Percentiles rank a stretch among this genome's conserved stretches.
Evolutionary conservation across 35 echinoderm and acorn worm species (phyloP).

Genomic region (Holothuria glaberrima): DNA sequence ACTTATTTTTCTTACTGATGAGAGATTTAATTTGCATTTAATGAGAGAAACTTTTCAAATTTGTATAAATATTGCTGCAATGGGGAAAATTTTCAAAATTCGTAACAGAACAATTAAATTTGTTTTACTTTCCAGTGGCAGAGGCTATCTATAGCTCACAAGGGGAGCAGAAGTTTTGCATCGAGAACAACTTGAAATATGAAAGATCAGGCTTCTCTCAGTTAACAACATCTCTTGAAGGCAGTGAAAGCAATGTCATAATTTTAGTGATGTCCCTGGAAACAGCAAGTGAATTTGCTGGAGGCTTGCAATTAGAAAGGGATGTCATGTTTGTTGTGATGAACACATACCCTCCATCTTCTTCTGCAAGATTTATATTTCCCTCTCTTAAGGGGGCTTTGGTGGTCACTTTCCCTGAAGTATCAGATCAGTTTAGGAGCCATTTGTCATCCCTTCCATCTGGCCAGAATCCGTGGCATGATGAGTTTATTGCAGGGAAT

Average conservation of each 20-base stretch:
- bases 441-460: neutral
- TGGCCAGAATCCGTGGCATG: conserved; percentile 28
- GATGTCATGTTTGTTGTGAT: conserved; percentile 13
- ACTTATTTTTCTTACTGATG: no score
- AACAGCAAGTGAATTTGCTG: neutral
- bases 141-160: neutral
- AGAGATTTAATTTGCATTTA: no score
- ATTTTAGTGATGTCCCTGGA: conserved; percentile 38
- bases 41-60: no score
- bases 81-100: no score
- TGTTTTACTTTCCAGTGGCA: conserved; percentile 13
- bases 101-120: no score
- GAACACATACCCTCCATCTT: neutral
- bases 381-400: conserved; percentile 1
- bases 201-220: neutral
- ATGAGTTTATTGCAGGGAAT: conserved; percentile 14
- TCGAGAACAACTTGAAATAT: neutral
- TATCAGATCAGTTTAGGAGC: neutral
- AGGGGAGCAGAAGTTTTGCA: neutral
- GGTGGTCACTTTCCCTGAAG: neutral
- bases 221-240: neutral
- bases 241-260: conserved; percentile 9
- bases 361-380: neutral
- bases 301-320: neutral
- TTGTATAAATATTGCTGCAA: no score